phyloP scores from a whole-genome alignment of 2,888 invertebrate species.

The Rotaria magnacalcarata region DNA sequence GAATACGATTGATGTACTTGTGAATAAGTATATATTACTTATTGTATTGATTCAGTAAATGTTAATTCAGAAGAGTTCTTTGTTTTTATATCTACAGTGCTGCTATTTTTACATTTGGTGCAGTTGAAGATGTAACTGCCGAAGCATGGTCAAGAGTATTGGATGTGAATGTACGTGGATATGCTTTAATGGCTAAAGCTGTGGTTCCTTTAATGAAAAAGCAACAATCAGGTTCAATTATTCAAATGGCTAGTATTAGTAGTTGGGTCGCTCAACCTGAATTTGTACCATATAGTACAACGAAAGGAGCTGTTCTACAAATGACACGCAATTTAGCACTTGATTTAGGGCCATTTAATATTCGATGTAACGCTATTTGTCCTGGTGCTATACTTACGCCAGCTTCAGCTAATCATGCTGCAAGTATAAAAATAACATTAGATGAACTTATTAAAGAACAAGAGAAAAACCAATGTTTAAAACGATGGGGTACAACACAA shows the following conservation, averaged over 20 bases:
- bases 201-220: conserved; percentile 19
- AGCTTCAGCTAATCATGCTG: conserved; percentile 23
- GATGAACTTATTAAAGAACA: not conserved
- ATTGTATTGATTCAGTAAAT: not conserved
- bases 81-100: not conserved
- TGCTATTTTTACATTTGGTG: conserved; percentile 5
- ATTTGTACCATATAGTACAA: conserved; percentile 47
- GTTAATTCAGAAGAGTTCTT: not conserved
- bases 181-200: conserved; percentile 15
- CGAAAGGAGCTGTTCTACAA: conserved; percentile 47
- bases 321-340: conserved; percentile 47
- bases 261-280: conserved; percentile 43
- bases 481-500: conserved; percentile 10
- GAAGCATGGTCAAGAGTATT: not conserved
- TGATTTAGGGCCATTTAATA: conserved; percentile 44
- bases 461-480: not conserved
- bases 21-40: not conserved
- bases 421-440: not conserved
- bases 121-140: not conserved
- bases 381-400: conserved; percentile 47
- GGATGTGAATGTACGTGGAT: not conserved
- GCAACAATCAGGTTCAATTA: conserved; percentile 12
- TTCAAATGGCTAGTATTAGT: conserved; percentile 9
- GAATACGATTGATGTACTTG: conserved; percentile 1
- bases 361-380: conserved; percentile 47